Evolutionary conservation across 2,888 invertebrate species (phyloP), one percentile per base, ranked within the genome.

Genomic region (Arctia plantaginis): DNA sequence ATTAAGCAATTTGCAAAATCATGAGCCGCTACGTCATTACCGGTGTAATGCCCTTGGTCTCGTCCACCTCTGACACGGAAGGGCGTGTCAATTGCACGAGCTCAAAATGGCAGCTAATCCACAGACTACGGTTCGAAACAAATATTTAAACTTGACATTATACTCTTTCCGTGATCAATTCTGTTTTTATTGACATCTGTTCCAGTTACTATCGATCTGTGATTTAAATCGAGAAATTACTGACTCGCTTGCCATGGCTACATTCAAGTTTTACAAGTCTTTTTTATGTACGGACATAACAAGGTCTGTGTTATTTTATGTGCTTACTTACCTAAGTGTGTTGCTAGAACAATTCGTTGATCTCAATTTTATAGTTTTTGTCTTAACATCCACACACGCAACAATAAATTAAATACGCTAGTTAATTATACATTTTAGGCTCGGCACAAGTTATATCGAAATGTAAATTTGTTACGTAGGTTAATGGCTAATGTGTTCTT

Each of bases 31-130:
- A 76, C 76, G 75, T 78, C 77, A 72, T 66, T 75, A 77, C 78
- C 79, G 75, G 85, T 78, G 85, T 84, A 86, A 83, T 77, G 85
- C 83, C 85, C 85, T 85, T 86, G 80, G 23, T 74, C 47, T 75
- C 73, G 66, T 79, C 78, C 81, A 82, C 78, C 80, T 81, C 79
- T 85, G 86, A 85, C 84, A 81, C 78, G 78, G 79, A 82, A 85
- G 82, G 80, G 80, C 80, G 77, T 81, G 75, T 51, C 68, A 79
- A 77, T 82, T 80, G 77, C 78, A 85, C 74, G 71, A 78, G 71
- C 66, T 68, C 76, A 77, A 79, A 83, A 85, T 81, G 77, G 75
- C 77, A 71, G 77, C 65, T 73, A 66, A 75, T 77, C 72, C 51
- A 55, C 30, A 47, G 66, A 67, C 67, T 55, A 47, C 71, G 33